Conservation (phyloP, 2,888 invertebrate genomes). For the Nudaria mundana region DNA sequence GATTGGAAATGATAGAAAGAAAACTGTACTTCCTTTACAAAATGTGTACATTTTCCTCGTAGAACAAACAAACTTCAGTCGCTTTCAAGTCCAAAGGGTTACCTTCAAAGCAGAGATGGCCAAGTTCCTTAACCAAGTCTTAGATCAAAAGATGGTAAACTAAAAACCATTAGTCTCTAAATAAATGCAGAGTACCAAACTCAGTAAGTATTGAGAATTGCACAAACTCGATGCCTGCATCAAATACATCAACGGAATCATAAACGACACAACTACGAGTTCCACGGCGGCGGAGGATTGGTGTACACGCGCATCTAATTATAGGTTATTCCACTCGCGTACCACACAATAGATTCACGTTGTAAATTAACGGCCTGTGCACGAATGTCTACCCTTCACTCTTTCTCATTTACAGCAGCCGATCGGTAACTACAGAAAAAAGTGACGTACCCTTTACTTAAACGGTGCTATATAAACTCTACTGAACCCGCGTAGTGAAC, state of each 20-base stretch:
- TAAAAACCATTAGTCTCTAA: too few species aligned
- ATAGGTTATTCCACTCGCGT: conserved; percentile 78
- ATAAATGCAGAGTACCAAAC: not conserved
- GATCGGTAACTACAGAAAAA: conserved; percentile 43
- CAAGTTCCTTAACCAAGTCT: conserved; percentile 13
- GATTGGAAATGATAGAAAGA: too few species aligned
- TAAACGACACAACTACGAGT: conserved; percentile 65
- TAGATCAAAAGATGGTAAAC: not conserved
- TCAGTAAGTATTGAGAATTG: conserved; percentile 10
- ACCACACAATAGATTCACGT: conserved; percentile 71
- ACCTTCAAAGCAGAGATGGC: conserved; percentile 10
- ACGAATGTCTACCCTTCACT: conserved; percentile 60
- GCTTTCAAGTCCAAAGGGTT: conserved; percentile 14
- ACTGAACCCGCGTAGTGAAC: conserved; percentile 29
- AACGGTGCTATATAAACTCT: conserved; percentile 49
- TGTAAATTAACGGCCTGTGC: conserved; percentile 71
- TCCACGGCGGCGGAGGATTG: conserved; percentile 59
- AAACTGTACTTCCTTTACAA: conserved; percentile 46
- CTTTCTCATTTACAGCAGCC: conserved; percentile 44
- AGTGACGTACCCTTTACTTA: conserved; percentile 59
- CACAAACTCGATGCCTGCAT: conserved; percentile 37
- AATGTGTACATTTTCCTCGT: conserved; percentile 19
- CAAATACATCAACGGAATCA: conserved; percentile 53
- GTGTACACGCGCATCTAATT: conserved; percentile 77
- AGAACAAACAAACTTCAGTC: too few species aligned